A percentile compares a stretch with the other conserved stretches of the same genome.
These are phyloP conservation scores for Melanerpes formicivorus DNA, from an alignment of 2,113 vertebrate genomes.

Conservation along the genomic window DNA sequence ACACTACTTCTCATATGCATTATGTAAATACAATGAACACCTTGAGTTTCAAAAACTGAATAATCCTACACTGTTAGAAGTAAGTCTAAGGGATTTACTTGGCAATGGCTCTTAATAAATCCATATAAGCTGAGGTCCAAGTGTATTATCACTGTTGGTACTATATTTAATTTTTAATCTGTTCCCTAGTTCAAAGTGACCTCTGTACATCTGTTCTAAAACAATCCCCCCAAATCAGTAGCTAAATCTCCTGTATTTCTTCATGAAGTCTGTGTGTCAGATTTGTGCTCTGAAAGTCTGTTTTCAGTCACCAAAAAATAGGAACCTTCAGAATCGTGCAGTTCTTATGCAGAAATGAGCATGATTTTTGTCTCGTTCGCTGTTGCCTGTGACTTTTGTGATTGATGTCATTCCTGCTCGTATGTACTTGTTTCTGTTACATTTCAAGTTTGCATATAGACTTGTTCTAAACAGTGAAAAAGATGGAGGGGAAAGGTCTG, in stretches of 20 bases:
- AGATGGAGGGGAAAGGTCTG: background rate
- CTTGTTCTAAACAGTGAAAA: background rate
- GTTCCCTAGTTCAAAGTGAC: background rate
- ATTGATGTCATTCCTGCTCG: background rate
- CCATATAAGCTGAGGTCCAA: background rate
- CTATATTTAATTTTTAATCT: constrained; percentile 8
- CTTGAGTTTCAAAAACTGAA: background rate
- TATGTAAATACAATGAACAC: background rate
- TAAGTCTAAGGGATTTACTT: background rate
- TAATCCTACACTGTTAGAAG: background rate
- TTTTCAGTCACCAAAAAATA: background rate
- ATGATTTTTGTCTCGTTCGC: background rate
- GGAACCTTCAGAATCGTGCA: background rate
- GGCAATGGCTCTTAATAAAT: background rate
- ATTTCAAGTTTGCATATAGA: background rate
- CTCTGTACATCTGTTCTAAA: background rate
- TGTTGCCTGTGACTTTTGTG: background rate
- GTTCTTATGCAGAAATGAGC: background rate
- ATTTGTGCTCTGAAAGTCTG: background rate
- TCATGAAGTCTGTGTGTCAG: background rate
- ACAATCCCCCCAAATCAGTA: background rate
- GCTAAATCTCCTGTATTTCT: background rate
- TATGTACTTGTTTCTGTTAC: background rate
- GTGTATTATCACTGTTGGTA: background rate
- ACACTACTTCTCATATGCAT: background rate